Base-by-base conservation (phyloP, 2,888 invertebrate genomes). In the Herminia tarsipennalis region DNA sequence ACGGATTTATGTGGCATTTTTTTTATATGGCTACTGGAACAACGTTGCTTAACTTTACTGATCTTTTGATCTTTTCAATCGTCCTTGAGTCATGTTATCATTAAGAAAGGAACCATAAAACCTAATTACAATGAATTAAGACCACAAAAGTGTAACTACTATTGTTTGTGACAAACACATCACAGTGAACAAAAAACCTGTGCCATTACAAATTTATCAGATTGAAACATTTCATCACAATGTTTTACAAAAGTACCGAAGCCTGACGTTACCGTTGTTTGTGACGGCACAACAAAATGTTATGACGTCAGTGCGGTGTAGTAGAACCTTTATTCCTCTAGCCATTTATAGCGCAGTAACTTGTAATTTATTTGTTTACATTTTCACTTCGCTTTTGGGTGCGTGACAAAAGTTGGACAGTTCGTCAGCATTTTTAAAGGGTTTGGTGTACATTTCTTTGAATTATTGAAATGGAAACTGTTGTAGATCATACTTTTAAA, bases 281-380 rank as follows among this genome's bases (percentile, higher is more conserved):
- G 14, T 28, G 27, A 28, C 27, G 20, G 27, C 28, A 20, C 37
- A 36, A 39, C 10, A 12, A 20, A 32, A 33, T 16, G 13, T 21
- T 33, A 33, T 12, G 10, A 20, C 22, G 9, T n/a, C 25, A 18
- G 25, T 36, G 8, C 20, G 40, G 25, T 36, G 8, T 20, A 33
- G 6, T 14, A 20, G 14, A n/a, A 9, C 32, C 40, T 25, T 33
- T 33, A 27, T 10, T 18, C 22, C 1, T 6, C n/a, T 9, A 20
- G 9, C 20, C 33, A 10, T 29, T 25, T 44, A 28, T 53, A 48
- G 32, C 37, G 33, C 17, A 28, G 22, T 33, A 30, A 40, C 32
- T 17, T 45, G 40, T 44, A 44, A 50, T 59, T 57, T 52, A 63
- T 59, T 49, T 22, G 30, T 37, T 59, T 34, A 49, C 14, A 41